phyloP scores from a whole-genome alignment of 1,140 invertebrate genomes.

The Heliconius hewitsoni region DNA sequence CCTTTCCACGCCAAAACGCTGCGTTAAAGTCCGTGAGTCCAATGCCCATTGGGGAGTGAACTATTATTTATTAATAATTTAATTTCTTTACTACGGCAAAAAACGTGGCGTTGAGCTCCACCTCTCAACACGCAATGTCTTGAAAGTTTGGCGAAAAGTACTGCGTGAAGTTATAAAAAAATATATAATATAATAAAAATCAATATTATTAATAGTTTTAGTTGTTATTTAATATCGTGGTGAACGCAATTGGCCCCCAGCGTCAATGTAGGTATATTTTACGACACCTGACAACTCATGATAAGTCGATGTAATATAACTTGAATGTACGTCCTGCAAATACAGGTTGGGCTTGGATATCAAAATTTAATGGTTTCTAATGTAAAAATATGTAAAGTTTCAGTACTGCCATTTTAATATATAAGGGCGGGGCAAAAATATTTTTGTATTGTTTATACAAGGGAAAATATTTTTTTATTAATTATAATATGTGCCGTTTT shows the following conservation, averaged over 20 bases:
- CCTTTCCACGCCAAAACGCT: too few relatives aligned
- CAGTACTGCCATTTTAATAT: neutral
- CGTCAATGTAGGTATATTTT: neutral
- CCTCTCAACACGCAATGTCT: too few relatives aligned
- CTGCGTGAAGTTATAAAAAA: neutral
- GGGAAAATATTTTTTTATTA: too few relatives aligned
- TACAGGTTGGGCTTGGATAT: neutral
- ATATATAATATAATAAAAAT: neutral
- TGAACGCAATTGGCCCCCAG: neutral
- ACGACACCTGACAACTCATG: neutral
- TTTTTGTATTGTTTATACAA: too few relatives aligned
- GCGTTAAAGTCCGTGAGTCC: too few relatives aligned
- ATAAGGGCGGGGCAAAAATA: too few relatives aligned
- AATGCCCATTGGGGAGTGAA: too few relatives aligned
- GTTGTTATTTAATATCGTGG: neutral
- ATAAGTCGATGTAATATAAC: conserved; percentile 11
- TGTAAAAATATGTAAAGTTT: neutral
- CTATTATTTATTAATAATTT: too few relatives aligned
- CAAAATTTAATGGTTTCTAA: neutral
- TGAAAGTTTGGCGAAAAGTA: too few relatives aligned
- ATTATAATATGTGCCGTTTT: too few relatives aligned
- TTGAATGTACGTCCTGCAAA: neutral
- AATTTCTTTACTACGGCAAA: too few relatives aligned
- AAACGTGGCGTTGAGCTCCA: too few relatives aligned
- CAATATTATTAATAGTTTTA: neutral